A percentile compares a stretch with the other conserved stretches of the same genome.
Evolutionary conservation across 2,113 vertebrate genomes (phyloP).

Genomic region (Corythoichthys intestinalis): DNA sequence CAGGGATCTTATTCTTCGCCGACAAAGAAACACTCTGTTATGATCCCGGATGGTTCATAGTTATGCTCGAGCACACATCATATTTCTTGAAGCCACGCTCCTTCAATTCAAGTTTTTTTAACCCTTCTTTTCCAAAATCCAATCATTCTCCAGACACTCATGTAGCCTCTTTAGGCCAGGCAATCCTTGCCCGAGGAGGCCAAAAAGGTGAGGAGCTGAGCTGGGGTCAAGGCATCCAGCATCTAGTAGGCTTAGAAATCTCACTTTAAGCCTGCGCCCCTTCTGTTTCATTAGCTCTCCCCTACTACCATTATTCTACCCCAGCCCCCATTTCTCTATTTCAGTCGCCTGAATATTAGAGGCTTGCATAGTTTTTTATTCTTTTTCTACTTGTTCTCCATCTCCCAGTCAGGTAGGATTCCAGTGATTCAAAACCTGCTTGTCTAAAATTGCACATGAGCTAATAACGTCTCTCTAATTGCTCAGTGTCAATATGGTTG

Average conservation of each 20-base stretch:
- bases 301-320: slow-evolving; percentile 38
- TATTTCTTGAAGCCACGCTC: slow-evolving; percentile 11
- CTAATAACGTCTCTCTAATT: slow-evolving; percentile 71
- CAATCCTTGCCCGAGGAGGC: slow-evolving; percentile 13
- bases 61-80: slow-evolving; percentile 17
- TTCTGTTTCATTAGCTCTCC: slow-evolving; percentile 74
- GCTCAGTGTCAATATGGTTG: slow-evolving; percentile 74
- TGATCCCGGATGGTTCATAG: slow-evolving; percentile 24
- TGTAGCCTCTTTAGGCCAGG: slow-evolving; percentile 21
- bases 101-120: background rate
- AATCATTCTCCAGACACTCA: slow-evolving; percentile 28
- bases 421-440: slow-evolving; percentile 44
- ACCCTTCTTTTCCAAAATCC: slow-evolving; percentile 14
- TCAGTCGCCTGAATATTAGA: slow-evolving; percentile 29
- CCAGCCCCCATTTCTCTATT: slow-evolving; percentile 28
- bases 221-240: slow-evolving; percentile 43
- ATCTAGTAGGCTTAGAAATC: slow-evolving; percentile 38
- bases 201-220: slow-evolving; percentile 33
- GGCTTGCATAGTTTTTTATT: slow-evolving; percentile 16
- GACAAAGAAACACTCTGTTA: background rate
- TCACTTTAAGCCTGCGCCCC: slow-evolving; percentile 51
- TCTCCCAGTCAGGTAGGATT: slow-evolving; percentile 36
- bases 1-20: background rate
- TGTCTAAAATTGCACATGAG: slow-evolving; percentile 51
- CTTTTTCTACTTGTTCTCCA: slow-evolving; percentile 2